Evolutionary conservation across 2,113 vertebrate genomes (phyloP).

Genomic region (Gavia stellata): DNA sequence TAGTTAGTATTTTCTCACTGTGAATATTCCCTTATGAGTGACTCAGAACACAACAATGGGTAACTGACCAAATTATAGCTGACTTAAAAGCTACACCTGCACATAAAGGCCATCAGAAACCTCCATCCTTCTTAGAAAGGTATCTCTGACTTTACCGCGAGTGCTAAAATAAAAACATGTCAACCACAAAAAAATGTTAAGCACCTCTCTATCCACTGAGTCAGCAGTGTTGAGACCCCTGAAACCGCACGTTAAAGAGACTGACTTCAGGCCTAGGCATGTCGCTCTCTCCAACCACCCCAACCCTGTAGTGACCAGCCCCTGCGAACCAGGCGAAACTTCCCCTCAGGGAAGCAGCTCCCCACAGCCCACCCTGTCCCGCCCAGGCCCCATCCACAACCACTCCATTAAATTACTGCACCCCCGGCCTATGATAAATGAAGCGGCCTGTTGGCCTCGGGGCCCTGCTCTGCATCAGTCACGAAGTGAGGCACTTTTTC

Average conservation of each 20-base stretch:
- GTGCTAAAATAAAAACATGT: background rate
- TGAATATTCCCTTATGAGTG: background rate
- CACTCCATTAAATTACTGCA: fast-evolving
- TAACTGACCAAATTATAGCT: background rate
- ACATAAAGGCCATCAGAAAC: background rate
- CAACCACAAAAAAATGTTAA: background rate
- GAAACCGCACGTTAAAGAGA: fast-evolving
- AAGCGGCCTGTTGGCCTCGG: background rate
- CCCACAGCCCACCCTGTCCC: too few relatives aligned
- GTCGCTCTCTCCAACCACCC: background rate
- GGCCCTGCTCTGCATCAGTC: background rate
- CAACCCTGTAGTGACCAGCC: background rate
- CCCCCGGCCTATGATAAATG: background rate
- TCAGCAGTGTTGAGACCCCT: fast-evolving
- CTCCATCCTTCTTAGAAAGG: background rate
- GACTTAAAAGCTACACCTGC: background rate
- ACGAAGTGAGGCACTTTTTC: background rate
- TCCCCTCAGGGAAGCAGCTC: background rate
- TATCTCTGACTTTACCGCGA: background rate
- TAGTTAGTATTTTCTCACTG: background rate
- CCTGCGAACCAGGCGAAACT: background rate
- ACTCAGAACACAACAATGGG: background rate
- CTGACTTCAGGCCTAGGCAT: background rate
- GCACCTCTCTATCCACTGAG: too few relatives aligned
- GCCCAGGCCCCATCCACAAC: background rate